These are phyloP conservation scores for Psittacula cyanocephala DNA, from an alignment of 2,113 vertebrate species.

Conservation along the genomic window DNA sequence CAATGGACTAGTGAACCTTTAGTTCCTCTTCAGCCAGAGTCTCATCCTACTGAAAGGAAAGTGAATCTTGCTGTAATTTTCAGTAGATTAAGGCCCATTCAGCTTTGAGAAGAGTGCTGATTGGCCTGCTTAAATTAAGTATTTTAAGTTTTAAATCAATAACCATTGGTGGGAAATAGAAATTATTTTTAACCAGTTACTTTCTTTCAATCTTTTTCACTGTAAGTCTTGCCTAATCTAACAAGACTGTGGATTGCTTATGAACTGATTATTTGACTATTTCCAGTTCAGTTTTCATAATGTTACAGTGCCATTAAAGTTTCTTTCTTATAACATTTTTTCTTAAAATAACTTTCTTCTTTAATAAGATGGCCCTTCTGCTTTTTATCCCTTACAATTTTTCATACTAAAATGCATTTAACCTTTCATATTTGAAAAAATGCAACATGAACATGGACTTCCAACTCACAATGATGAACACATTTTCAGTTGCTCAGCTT, in stretches of 20 bases:
- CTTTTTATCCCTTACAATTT: neutral
- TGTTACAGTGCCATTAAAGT: neutral
- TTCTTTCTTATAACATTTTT: neutral
- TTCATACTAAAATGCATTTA: neutral
- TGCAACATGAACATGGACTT: rapidly evolving
- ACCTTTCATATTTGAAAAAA: neutral
- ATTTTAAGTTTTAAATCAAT: neutral
- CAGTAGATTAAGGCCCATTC: neutral
- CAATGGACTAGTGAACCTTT: neutral
- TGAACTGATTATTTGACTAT: neutral
- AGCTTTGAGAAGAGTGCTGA: neutral
- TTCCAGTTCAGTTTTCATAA: neutral
- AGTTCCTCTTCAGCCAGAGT: neutral
- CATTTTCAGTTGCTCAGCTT: neutral
- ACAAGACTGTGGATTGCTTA: neutral
- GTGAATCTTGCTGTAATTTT: neutral
- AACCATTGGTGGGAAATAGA: neutral
- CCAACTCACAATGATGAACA: neutral
- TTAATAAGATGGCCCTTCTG: neutral
- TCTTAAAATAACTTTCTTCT: neutral
- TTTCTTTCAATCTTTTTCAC: neutral
- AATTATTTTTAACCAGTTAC: neutral
- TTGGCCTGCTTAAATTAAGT: neutral
- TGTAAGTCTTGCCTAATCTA: neutral
- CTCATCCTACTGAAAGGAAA: neutral